Evolutionary conservation across 1,140 invertebrate species (phyloP).

Genomic region (Caenorhabditis tropicalis): DNA sequence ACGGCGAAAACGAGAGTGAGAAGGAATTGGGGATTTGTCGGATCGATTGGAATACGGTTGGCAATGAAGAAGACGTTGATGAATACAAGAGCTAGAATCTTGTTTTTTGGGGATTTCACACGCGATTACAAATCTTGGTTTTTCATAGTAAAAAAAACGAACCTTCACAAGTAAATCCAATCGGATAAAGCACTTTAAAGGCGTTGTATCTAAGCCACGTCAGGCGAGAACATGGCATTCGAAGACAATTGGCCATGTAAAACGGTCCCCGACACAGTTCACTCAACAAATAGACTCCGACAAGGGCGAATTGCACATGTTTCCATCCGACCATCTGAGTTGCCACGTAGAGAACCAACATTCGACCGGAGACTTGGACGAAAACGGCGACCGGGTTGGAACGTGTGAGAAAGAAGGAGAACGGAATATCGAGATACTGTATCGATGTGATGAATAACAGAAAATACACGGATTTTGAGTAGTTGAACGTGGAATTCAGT

Average conservation of each 20-base stretch:
- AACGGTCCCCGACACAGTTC: slow-evolving; percentile 26
- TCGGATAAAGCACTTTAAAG: background rate
- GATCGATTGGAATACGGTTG: background rate
- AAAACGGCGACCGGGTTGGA: slow-evolving; percentile 1
- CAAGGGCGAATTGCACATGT: background rate
- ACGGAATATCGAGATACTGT: slow-evolving; percentile 22
- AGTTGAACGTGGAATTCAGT: background rate
- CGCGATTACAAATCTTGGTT: background rate
- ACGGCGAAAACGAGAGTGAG: background rate
- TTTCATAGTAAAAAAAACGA: no score
- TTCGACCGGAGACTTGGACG: background rate
- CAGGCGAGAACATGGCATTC: background rate
- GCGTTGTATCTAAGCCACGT: slow-evolving; percentile 13
- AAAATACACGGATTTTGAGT: background rate
- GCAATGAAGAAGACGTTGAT: background rate
- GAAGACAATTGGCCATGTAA: background rate
- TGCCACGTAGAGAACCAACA: background rate
- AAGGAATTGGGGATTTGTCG: background rate
- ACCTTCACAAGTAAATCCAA: slow-evolving; percentile 26
- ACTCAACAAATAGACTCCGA: slow-evolving; percentile 18
- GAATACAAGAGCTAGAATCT: slow-evolving; percentile 5
- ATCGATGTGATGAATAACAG: background rate
- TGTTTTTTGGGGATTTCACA: background rate
- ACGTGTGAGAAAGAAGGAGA: slow-evolving; percentile 4
- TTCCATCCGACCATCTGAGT: background rate